Conservation (phyloP, 2,113 vertebrate species). For the Atlantisia rogersi region DNA sequence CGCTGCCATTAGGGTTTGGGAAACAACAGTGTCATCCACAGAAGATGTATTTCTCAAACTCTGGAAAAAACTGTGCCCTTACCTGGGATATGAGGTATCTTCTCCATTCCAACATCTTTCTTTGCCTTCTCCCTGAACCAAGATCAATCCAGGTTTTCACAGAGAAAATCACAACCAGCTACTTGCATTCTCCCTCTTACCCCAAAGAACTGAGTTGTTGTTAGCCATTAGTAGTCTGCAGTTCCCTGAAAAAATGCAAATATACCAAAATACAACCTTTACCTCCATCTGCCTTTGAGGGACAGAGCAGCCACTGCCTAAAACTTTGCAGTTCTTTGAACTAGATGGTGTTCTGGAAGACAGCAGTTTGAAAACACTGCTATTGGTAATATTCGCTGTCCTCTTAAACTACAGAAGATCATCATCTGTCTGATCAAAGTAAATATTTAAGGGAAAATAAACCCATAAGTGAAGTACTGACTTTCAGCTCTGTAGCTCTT, state of each 20-base stretch:
- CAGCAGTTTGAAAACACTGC: background rate
- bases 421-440: background rate
- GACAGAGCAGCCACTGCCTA: background rate
- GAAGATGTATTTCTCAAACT: background rate
- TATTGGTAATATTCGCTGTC: background rate
- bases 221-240: background rate
- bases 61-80: background rate
- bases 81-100: background rate
- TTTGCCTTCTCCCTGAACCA: accelerated
- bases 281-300: background rate
- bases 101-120: background rate
- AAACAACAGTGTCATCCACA: background rate
- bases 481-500: background rate
- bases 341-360: background rate
- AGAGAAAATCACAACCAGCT: background rate
- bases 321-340: background rate
- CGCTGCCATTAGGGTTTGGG: background rate
- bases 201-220: background rate
- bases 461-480: background rate
- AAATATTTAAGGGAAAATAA: background rate
- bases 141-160: background rate
- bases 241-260: background rate
- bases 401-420: background rate
- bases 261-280: background rate
- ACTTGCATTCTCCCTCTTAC: background rate